A percentile compares a stretch with the other conserved stretches of the same genome.
Evolutionary conservation across 2,888 invertebrate genomes (phyloP).

Genomic region (Rhagophthalmus giganteus): DNA sequence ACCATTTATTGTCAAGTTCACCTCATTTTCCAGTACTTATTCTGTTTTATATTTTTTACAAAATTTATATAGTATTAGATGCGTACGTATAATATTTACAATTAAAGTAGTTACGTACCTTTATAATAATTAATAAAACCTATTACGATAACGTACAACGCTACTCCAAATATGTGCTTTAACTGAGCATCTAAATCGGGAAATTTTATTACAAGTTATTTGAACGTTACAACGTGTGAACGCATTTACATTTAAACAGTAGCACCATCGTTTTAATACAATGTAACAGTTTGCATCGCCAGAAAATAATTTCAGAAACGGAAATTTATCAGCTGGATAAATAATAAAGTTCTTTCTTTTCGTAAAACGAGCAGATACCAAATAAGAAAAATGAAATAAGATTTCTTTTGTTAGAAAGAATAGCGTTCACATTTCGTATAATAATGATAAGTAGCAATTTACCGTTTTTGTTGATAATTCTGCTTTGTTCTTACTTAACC

Average conservation of each 20-base stretch:
- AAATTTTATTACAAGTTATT: slow-evolving; percentile 31
- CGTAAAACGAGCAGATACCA: slow-evolving; percentile 24
- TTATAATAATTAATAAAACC: no score
- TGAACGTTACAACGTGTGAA: slow-evolving; percentile 33
- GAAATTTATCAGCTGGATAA: slow-evolving; percentile 29
- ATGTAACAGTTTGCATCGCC: slow-evolving; percentile 12
- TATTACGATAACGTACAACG: no score
- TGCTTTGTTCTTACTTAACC: slow-evolving; percentile 3
- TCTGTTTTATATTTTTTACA: no score
- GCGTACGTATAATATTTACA: no score
- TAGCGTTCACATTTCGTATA: slow-evolving; percentile 16
- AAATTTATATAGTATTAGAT: no score
- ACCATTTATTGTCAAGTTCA: no score
- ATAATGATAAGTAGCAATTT: slow-evolving; percentile 24
- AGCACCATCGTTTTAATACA: slow-evolving; percentile 9
- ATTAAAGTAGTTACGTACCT: no score
- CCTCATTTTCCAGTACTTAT: no score
- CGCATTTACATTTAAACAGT: slow-evolving; percentile 31
- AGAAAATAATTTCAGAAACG: slow-evolving; percentile 18
- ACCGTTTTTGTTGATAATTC: slow-evolving; percentile 11
- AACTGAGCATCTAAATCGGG: slow-evolving; percentile 15
- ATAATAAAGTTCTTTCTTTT: slow-evolving; percentile 29
- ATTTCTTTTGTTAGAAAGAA: slow-evolving; percentile 27
- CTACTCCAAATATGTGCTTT: no score
- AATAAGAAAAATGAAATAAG: slow-evolving; percentile 30